These are phyloP conservation scores for Carcinoscorpius rotundicauda DNA, from an alignment of 1,140 invertebrate genomes.

Conservation along the genomic window DNA sequence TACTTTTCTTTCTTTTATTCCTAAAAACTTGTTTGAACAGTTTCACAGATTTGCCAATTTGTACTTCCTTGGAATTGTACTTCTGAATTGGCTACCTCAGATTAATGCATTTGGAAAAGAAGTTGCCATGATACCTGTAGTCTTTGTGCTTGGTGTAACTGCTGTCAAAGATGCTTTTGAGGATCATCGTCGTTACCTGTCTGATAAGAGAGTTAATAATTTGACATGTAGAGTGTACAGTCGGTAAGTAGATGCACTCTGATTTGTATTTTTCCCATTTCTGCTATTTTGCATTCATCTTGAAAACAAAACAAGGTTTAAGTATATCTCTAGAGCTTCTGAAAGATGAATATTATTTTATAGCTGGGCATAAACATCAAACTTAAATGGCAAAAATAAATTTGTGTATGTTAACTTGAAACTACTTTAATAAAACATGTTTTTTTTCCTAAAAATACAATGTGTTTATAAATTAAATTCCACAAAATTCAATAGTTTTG, in stretches of 20 bases:
- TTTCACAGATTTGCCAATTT: conserved; percentile 95
- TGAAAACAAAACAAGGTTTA: too few relatives aligned
- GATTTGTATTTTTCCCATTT: too few relatives aligned
- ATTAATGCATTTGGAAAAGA: conserved; percentile 94
- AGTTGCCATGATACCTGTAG: conserved; percentile 83
- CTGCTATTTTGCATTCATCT: too few relatives aligned
- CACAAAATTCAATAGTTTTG: too few relatives aligned
- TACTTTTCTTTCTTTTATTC: conserved; percentile 82
- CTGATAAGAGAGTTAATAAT: conserved; percentile 89
- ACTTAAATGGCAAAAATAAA: too few relatives aligned
- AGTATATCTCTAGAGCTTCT: too few relatives aligned
- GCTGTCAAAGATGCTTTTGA: conserved; percentile 95
- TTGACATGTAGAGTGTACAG: conserved; percentile 79
- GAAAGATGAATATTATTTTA: too few relatives aligned
- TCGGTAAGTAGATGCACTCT: conserved; percentile 48
- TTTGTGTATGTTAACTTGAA: too few relatives aligned
- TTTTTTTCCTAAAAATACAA: too few relatives aligned
- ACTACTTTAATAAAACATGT: too few relatives aligned
- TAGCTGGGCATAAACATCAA: too few relatives aligned
- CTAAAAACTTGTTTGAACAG: conserved; percentile 94
- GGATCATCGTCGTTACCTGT: conserved; percentile 73
- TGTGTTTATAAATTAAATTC: too few relatives aligned
- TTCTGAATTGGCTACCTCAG: conserved; percentile 86
- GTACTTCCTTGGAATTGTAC: conserved; percentile 94
- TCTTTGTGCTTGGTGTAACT: conserved; percentile 92